Conservation (phyloP, 2,888 invertebrate species). For the Mythimna lalbum region DNA sequence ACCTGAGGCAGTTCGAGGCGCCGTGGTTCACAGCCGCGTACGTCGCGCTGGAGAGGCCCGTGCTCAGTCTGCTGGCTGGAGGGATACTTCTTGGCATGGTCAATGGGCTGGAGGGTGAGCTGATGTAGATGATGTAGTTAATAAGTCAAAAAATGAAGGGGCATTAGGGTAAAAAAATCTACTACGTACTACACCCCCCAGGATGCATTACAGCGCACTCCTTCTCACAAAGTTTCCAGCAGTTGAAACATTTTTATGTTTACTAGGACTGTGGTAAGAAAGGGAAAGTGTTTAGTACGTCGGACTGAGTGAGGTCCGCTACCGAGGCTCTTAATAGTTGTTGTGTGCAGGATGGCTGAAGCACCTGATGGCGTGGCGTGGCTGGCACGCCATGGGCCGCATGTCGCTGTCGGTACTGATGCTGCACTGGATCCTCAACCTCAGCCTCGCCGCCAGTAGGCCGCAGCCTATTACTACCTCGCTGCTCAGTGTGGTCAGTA, state of each 20-base stretch:
- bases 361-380: slow-evolving; percentile 69
- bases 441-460: slow-evolving; percentile 60
- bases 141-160: no score
- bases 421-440: slow-evolving; percentile 72
- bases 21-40: slow-evolving; percentile 64
- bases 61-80: slow-evolving; percentile 62
- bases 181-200: no score
- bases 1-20: slow-evolving; percentile 61
- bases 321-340: no score
- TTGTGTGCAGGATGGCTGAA: slow-evolving; percentile 59
- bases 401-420: slow-evolving; percentile 72
- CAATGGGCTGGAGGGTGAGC: slow-evolving; percentile 47
- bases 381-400: slow-evolving; percentile 65
- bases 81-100: slow-evolving; percentile 30
- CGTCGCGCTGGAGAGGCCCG: slow-evolving; percentile 76
- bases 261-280: no score
- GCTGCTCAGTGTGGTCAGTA: slow-evolving; percentile 56
- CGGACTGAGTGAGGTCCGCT: no score
- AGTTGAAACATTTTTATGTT: no score
- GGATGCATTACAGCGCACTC: no score
- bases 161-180: no score
- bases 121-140: not conserved
- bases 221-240: no score
- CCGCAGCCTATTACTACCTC: slow-evolving; percentile 55
- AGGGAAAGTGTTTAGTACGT: no score